Evolutionary conservation across 1,140 invertebrate species (phyloP).

Genomic region (Maniola jurtina): DNA sequence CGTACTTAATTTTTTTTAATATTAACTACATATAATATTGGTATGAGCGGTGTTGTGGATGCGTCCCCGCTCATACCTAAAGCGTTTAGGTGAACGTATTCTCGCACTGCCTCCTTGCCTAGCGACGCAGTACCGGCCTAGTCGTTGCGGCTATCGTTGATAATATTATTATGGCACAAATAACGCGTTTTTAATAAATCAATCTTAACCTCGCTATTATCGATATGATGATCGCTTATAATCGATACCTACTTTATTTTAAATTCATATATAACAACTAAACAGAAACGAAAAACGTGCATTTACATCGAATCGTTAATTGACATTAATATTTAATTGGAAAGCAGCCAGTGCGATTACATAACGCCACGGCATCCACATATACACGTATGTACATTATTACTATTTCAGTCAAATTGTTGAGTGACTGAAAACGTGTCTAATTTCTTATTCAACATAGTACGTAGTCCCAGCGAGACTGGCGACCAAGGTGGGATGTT

Average conservation of each 20-base stretch:
- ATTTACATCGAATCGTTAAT: constrained; percentile 59
- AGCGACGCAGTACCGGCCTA: constrained; percentile 16
- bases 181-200: constrained; percentile 13
- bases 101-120: constrained; percentile 60
- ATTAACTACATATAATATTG: constrained; percentile 77
- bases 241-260: not conserved
- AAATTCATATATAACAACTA: constrained; percentile 16
- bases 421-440: constrained; percentile 51
- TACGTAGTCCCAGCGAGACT: constrained; percentile 47
- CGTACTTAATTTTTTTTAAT: constrained; percentile 61
- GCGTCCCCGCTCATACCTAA: constrained; percentile 77
- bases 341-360: constrained; percentile 59
- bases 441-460: constrained; percentile 54
- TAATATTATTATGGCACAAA: constrained; percentile 20
- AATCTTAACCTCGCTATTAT: constrained; percentile 10
- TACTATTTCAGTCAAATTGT: constrained; percentile 54
- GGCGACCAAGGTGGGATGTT: constrained; percentile 63
- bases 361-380: constrained; percentile 73
- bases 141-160: constrained; percentile 17
- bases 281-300: constrained; percentile 16
- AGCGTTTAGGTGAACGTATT: constrained; percentile 72
- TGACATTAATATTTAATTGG: constrained; percentile 60
- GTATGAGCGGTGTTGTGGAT: constrained; percentile 78
- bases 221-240: constrained; percentile 21
- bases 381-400: constrained; percentile 64